A percentile compares a stretch with the other conserved stretches of the same genome.
Evolutionary conservation across 2,113 vertebrate genomes (phyloP).

Genomic region (Taxidea taxus): DNA sequence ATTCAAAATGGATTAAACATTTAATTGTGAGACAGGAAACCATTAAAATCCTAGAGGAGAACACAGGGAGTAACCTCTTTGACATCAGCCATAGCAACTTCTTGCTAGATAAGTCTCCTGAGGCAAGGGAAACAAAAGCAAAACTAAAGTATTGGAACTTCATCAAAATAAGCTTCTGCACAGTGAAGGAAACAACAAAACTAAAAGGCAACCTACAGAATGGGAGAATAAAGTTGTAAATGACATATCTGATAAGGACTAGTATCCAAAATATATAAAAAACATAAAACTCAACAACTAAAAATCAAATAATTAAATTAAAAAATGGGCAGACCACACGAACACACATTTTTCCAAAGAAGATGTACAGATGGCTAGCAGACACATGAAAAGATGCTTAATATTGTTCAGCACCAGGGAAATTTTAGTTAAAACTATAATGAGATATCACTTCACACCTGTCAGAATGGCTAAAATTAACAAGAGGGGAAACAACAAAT

Average conservation of each 20-base stretch:
- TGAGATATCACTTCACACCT: background rate
- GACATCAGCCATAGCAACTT: no score
- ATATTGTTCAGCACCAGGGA: background rate
- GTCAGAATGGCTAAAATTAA: background rate
- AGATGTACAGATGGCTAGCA: background rate
- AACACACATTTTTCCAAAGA: background rate
- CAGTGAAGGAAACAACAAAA: no score
- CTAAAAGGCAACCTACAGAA: no score
- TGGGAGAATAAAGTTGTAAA: background rate
- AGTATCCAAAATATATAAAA: background rate
- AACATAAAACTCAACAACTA: background rate
- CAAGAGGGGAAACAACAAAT: background rate
- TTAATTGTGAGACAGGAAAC: no score
- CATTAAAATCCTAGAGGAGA: no score
- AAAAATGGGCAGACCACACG: background rate
- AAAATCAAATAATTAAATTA: background rate
- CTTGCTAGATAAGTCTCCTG: no score
- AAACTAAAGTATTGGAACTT: no score
- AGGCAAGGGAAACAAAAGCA: no score
- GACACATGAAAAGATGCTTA: background rate
- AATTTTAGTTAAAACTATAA: background rate
- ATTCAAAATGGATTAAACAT: no score
- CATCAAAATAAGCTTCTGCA: no score
- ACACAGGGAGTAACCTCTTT: no score
- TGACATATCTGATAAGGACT: background rate